phyloP scores from a whole-genome alignment of 1,140 invertebrate genomes.

The Bombus superbus region DNA sequence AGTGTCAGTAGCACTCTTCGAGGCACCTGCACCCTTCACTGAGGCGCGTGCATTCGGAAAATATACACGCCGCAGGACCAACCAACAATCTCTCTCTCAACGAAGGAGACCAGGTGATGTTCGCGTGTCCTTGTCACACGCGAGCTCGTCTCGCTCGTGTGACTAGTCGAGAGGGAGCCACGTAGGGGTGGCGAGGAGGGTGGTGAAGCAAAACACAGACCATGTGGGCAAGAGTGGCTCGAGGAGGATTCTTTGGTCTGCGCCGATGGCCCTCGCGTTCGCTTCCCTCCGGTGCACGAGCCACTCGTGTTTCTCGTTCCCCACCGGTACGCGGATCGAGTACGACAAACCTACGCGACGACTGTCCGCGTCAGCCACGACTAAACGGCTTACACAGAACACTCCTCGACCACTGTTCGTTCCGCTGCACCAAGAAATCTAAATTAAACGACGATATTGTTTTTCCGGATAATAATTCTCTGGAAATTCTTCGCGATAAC shows the following conservation, averaged over 20 bases:
- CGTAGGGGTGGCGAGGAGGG: slow-evolving; percentile 36
- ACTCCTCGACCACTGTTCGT: not conserved
- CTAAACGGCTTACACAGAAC: not conserved
- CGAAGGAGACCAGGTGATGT: not conserved
- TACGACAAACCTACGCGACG: not conserved
- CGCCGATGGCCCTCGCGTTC: not conserved
- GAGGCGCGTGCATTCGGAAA: not conserved
- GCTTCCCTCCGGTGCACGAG: not conserved
- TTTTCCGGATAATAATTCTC: no score
- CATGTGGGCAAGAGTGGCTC: slow-evolving; percentile 55
- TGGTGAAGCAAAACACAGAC: slow-evolving; percentile 61
- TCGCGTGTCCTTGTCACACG: slow-evolving; percentile 1
- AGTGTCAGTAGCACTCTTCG: not conserved
- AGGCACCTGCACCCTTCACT: not conserved
- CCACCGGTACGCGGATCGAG: not conserved
- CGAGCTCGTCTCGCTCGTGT: slow-evolving; percentile 20
- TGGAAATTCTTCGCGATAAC: not conserved
- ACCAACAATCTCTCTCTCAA: not conserved
- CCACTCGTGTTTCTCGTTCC: not conserved
- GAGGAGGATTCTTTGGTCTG: not conserved
- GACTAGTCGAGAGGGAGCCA: slow-evolving; percentile 58
- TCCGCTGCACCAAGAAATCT: not conserved
- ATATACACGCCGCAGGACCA: not conserved
- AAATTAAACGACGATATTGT: no score
- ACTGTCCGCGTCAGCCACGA: not conserved